phyloP scores from a whole-genome alignment of 2,888 invertebrate genomes.

The Uropetala carovei region DNA sequence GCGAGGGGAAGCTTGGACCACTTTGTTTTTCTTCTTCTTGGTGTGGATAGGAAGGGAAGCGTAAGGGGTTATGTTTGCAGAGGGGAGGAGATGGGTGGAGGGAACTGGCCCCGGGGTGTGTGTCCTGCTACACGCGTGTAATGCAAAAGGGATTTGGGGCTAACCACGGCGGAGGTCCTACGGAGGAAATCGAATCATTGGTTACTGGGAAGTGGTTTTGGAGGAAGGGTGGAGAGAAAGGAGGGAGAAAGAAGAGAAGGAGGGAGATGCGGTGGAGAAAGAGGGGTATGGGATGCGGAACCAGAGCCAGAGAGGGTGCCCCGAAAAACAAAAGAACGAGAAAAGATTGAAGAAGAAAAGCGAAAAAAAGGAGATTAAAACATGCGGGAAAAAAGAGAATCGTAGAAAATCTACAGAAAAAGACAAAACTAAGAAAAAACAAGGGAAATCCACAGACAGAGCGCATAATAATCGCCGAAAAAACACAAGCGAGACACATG shows the following conservation, averaged over 20 bases:
- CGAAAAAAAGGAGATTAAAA: too few species aligned
- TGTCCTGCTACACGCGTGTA: background rate
- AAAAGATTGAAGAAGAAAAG: too few species aligned
- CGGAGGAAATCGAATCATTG: constrained; percentile 53
- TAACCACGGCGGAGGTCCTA: constrained; percentile 39
- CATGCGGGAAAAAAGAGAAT: too few species aligned
- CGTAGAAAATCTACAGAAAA: too few species aligned
- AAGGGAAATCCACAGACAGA: too few species aligned
- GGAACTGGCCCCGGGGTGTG: constrained; percentile 29
- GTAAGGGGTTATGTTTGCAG: background rate
- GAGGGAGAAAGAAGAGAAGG: background rate
- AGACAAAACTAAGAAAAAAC: too few species aligned
- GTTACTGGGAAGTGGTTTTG: background rate
- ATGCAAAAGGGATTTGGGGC: constrained; percentile 49
- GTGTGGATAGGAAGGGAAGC: background rate
- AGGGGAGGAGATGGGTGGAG: background rate
- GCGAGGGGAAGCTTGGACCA: background rate
- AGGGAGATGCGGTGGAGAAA: background rate
- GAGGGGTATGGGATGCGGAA: background rate
- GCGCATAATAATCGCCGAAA: too few species aligned
- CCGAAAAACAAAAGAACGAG: background rate
- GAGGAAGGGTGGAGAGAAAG: background rate
- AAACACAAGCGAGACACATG: too few species aligned
- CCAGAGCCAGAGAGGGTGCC: background rate
- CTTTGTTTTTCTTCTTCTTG: background rate